Evolutionary conservation across 2,888 invertebrate species (phyloP).

Genomic region (Aphidius colemani): DNA sequence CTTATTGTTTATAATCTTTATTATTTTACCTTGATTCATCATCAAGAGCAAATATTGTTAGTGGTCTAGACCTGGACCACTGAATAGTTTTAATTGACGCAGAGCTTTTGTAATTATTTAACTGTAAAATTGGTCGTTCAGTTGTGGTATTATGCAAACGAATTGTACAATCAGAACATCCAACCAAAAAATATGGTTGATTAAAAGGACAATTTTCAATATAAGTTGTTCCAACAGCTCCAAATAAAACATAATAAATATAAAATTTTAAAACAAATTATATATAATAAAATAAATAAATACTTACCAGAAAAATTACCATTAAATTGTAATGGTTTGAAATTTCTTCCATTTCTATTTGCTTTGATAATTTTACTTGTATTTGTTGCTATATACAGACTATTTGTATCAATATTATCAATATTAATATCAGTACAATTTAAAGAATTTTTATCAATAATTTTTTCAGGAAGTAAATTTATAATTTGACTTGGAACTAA

Average conservation of each 20-base stretch:
- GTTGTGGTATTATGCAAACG: conserved; percentile 60
- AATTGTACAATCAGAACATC: conserved; percentile 62
- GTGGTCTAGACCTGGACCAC: conserved; percentile 64
- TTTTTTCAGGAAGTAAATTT: conserved; percentile 41
- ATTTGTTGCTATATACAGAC: conserved; percentile 62
- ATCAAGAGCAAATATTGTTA: conserved; percentile 63
- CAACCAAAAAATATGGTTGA: conserved; percentile 61
- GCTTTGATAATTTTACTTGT: conserved; percentile 60
- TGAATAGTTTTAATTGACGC: conserved; percentile 59
- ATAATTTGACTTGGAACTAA: conserved; percentile 60
- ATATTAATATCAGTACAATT: conserved; percentile 57
- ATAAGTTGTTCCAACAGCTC: conserved; percentile 57
- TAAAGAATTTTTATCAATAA: conserved; percentile 30
- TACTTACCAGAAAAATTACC: conserved; percentile 28
- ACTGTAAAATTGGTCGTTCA: conserved; percentile 58
- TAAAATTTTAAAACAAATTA: neutral
- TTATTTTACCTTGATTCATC: conserved; percentile 51
- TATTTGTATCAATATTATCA: conserved; percentile 57
- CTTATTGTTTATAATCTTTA: neutral
- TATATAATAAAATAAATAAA: conserved; percentile 1
- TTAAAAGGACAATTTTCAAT: conserved; percentile 62
- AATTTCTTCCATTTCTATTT: conserved; percentile 50
- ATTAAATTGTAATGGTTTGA: conserved; percentile 44
- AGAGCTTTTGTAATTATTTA: conserved; percentile 49
- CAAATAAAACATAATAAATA: conserved; percentile 27